Conservation (phyloP, 2,888 invertebrate species). For the Automeris io region DNA sequence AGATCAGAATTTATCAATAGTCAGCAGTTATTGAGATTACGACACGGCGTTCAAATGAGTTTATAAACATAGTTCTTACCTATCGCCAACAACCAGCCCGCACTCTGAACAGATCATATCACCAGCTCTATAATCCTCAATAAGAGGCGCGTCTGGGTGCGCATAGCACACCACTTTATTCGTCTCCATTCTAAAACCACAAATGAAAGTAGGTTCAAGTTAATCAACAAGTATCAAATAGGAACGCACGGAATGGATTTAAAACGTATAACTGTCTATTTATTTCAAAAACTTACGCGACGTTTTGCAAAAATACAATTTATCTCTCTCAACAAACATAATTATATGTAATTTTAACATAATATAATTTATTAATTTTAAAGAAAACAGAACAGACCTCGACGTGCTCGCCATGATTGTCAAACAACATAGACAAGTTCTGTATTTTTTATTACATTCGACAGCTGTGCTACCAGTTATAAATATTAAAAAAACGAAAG, state of each 20-base stretch:
- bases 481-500: too few species aligned
- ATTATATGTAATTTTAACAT: slow-evolving; percentile 28
- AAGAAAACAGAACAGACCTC: slow-evolving; percentile 76
- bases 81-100: slow-evolving; percentile 99
- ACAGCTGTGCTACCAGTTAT: too few species aligned
- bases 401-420: slow-evolving; percentile 82
- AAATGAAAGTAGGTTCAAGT: slow-evolving; percentile 50
- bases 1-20: slow-evolving; percentile 33
- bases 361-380: slow-evolving; percentile 53
- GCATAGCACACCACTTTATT: slow-evolving; percentile 93
- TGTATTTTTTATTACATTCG: slow-evolving; percentile 14
- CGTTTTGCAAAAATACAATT: slow-evolving; percentile 30
- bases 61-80: slow-evolving; percentile 77
- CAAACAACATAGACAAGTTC: slow-evolving; percentile 40
- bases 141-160: slow-evolving; percentile 96
- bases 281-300: slow-evolving; percentile 39
- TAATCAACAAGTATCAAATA: slow-evolving; percentile 54
- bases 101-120: slow-evolving; percentile 99
- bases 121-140: slow-evolving; percentile 99
- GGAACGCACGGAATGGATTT: slow-evolving; percentile 27
- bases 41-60: slow-evolving; percentile 29
- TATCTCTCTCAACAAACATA: slow-evolving; percentile 31
- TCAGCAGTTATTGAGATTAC: slow-evolving; percentile 34
- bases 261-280: slow-evolving; percentile 22
- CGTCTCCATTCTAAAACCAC: slow-evolving; percentile 78